Base-by-base conservation (phyloP, 2,888 invertebrate genomes). In the Brachylomia viminalis region DNA sequence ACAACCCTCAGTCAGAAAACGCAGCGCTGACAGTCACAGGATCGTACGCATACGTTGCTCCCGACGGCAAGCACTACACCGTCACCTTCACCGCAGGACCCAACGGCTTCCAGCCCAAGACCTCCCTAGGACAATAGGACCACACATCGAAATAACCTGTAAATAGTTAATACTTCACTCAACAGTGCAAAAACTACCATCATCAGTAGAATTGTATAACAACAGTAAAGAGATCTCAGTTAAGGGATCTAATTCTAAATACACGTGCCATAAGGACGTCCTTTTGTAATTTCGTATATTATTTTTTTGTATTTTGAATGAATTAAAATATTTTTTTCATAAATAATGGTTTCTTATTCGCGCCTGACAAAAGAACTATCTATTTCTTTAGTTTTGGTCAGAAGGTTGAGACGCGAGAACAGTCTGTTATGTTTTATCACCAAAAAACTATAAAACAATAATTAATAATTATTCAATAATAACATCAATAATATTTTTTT, bases 41-140 rank as follows among this genome's bases (percentile, higher is more conserved):
- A 61, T 96, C 97, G 69, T 97, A 97, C 90, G 95, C 97, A 0
- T 98, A 97, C 95, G 94, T 97, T n/a, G 97, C 97, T 7, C 97
- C 97, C 33, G 97, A 98, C 86, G 98, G 98, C 83, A 97, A 97
- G 84, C 97, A 97, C 75, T 98, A 97, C 92, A 97, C 97, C 4
- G 97, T 97, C 82, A 97, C 96, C 83, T 97, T 97, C 94, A 95
- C 97, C 59, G 97, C 97, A 30, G 97, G 97, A 79, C 97, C 97
- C 89, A 97, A 97, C 88, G 97, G 97, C 58, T 97, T 97, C 97
- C 97, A 96, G 87, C 97, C 97, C 72, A 95, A 96, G 84, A 97
- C 97, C 61, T 95, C 96, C 77, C 93, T 97, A 83, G 94, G 97
- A 87, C 97, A 97, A 84, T 92, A 92, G 77, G 86, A 66, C 47